Base-by-base conservation (phyloP, 2,888 invertebrate genomes). In the Plagodis pulveraria region DNA sequence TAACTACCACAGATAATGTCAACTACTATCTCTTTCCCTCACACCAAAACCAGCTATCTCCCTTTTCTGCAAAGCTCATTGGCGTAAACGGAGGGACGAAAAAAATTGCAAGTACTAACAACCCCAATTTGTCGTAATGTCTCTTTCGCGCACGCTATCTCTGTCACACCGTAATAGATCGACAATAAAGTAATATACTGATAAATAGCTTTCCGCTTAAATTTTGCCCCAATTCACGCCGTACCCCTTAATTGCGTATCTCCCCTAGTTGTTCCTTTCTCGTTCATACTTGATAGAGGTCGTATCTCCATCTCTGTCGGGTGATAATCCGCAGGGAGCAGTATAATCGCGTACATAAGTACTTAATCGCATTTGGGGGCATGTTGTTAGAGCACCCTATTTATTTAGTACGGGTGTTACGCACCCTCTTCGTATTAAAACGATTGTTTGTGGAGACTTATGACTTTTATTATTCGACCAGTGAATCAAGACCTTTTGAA, bases 151-250 rank as follows among this genome's bases (percentile, higher is more conserved):
- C 55, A 35, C 9, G 41, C 56, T 61, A 62, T 66, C 68, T 60
- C 66, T 61, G 42, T 67, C 69, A n/a, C 62, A 71, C 89, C 67
- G 77, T 91, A 92, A 92, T 92, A 83, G 90, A 81, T 85, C 87
- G 81, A 89, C 91, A 89, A 91, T 91, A 92, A 91, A 92, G 91
- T 92, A 92, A 92, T 91, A 87, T 84, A 86, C 83, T 82, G 87
- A 91, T 86, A 89, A 89, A 87, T 89, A 85, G 87, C 84, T 87
- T 84, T 88, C 85, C 89, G 86, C 86, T 92, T 89, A 90, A 91
- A 91, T 88, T 91, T 90, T 84, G 86, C 81, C 85, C 86, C 87
- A 87, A 88, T 91, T 92, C 87, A 85, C 87, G 85, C 80, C 74
- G 81, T 80, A 77, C 87, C 86, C 86, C 84, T 81, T 90, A 89